Base-by-base conservation (phyloP, 2,113 vertebrate species). In the Rhabdomys dilectus region DNA sequence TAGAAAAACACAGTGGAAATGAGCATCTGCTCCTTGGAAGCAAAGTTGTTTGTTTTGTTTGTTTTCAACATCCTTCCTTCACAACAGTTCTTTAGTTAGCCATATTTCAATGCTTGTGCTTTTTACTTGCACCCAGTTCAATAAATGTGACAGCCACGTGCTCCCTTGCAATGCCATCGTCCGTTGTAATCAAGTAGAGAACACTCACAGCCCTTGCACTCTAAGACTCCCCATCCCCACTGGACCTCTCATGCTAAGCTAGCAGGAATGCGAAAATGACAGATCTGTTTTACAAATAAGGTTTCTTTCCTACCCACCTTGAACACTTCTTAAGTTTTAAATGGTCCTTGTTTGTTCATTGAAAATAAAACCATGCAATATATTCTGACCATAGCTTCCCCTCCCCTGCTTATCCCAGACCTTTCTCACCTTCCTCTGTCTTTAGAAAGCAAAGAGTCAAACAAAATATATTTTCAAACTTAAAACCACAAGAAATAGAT, bases 191-290 rank as follows among this genome's bases (percentile, higher is more conserved):
- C 56, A 81, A 62, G 48, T 29, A 39, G 6, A 64, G 45, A 51
- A 7, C 0, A 45, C 42, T 56, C 26, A 5, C 3, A 24, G 24
- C 5, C 10, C 15, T 22, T n/a, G 64, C 34, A 17, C 53, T 64
- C 21, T 1, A 3, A 22, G 12, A 73, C 1, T 2, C 31, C 7
- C 7, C 1, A 36, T 24, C 48, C 24, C 19, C 64, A 66, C 16
- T n/a, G 16, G n/a, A 81, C 34, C 29, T 16, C 42, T 75, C 68
- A 26, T 17, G 48, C 5, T 22, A 3, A 4, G 22, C 29, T 29
- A 21, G 36, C 26, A 68, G 66, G 56, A 64, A 72, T 39, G 62
- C 31, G 51, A 89, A 60, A 60, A 34, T 39, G 62, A 7, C 70
- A 5, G 4, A 72, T 53, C 16, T 64, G 36, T 34, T 86, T 68